Conservation (phyloP, 1,140 invertebrate species). For the Stegodyphus dumicola region DNA sequence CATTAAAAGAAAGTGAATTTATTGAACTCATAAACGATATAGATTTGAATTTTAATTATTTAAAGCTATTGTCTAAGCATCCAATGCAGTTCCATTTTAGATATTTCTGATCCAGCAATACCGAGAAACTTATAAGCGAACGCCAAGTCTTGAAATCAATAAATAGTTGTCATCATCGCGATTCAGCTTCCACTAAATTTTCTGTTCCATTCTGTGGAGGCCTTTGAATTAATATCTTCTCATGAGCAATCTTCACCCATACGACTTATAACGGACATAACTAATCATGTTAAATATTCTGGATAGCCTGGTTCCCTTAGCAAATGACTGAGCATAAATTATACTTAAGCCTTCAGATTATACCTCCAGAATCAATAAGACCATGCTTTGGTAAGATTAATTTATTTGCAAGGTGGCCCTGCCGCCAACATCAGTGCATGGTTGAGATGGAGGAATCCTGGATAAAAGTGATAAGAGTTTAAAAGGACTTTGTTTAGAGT, state of each 20-base stretch:
- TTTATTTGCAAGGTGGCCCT: slow-evolving; percentile 39
- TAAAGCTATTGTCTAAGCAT: no score
- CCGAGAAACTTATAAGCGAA: not conserved
- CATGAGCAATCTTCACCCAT: slow-evolving; percentile 10
- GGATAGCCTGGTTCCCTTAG: slow-evolving; percentile 33
- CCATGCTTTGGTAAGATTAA: slow-evolving; percentile 25
- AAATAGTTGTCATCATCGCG: not conserved
- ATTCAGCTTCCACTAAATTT: no score
- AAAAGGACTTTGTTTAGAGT: not conserved
- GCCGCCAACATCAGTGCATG: not conserved
- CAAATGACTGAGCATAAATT: slow-evolving; percentile 55
- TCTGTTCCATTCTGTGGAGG: no score
- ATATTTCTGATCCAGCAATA: no score
- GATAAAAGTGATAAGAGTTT: slow-evolving; percentile 36
- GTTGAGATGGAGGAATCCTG: not conserved
- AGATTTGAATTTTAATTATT: no score
- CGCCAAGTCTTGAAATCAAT: not conserved
- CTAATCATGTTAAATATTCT: slow-evolving; percentile 57
- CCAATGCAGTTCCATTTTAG: no score
- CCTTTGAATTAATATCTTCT: slow-evolving; percentile 34
- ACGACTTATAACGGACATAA: slow-evolving; percentile 39
- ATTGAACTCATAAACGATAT: no score
- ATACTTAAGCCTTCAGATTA: slow-evolving; percentile 39
- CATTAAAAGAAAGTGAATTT: no score
- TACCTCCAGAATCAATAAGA: slow-evolving; percentile 45